Base-by-base conservation (phyloP, 1,140 invertebrate genomes). In the Sesamia nonagrioides region DNA sequence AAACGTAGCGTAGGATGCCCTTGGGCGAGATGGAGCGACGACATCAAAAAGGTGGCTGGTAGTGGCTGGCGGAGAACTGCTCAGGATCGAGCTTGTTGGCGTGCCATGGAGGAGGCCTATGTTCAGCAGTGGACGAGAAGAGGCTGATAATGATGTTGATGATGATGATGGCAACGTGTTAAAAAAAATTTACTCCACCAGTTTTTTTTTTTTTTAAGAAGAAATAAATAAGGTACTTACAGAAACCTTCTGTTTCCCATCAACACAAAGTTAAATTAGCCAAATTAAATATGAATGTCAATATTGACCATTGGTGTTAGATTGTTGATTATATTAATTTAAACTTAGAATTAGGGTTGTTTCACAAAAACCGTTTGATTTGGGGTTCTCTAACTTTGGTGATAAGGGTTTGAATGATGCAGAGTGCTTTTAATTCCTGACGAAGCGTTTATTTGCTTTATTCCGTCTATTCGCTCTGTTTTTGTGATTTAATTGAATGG, bases 301-400 rank as follows among this genome's bases (percentile, higher is more conserved):
- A 77, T 77, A 77, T 77, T 77, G 60, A 68, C 74, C 45, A 68
- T 56, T 66, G 60, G 60, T 68, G 74, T 52, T 73, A 76, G 72
- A 45, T 71, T 76, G 73, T 73, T 69, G 69, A 82, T 60, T 74
- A 76, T 77, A 71, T 77, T 77, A 69, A 77, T 71, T 77, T 58
- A 77, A 77, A 77, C 60, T 77, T 77, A 68, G 58, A 61, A 63
- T 77, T 68, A 77, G 33, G 76, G 76, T 58, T 74, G 73, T 68
- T 79, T 77, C 73, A 85, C 84, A 87, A 87, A 87, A 87, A 85
- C 82, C 37, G 66, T 88, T 84, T 84, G 85, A 88, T 85, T 78
- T 77, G 77, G 84, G 81, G 80, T 63, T 54, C 60, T 72, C 79
- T 35, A 82, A 80, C 61, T 85, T 84, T 13, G n/a, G 61, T 86